These are phyloP conservation scores for Sinhomidia bicolor DNA, from an alignment of 2,888 invertebrate genomes.

Conservation along the genomic window DNA sequence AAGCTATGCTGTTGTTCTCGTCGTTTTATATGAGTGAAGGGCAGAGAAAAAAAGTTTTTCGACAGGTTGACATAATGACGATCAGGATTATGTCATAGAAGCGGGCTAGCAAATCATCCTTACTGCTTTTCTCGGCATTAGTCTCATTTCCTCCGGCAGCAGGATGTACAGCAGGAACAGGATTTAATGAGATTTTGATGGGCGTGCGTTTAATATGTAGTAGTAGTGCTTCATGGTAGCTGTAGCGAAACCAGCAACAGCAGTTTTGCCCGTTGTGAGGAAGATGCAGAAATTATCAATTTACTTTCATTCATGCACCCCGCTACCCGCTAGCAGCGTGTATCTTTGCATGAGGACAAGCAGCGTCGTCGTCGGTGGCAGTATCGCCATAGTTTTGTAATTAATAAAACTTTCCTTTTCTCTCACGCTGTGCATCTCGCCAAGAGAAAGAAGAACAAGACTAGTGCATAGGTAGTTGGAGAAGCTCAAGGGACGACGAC, in stretches of 20 bases:
- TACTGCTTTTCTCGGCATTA: not conserved
- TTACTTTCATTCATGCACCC: conserved; percentile 44
- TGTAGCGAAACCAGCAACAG: too few relatives aligned
- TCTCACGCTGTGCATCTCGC: not conserved
- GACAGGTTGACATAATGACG: not conserved
- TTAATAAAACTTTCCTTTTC: conserved; percentile 25
- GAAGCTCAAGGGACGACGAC: too few relatives aligned
- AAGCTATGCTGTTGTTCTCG: not conserved
- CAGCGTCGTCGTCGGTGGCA: too few relatives aligned
- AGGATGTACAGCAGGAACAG: not conserved
- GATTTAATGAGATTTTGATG: conserved; percentile 42
- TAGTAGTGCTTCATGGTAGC: too few relatives aligned
- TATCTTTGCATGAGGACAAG: not conserved
- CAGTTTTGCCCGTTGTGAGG: too few relatives aligned
- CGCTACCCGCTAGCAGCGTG: not conserved
- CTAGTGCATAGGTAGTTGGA: too few relatives aligned
- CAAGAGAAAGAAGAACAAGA: too few relatives aligned
- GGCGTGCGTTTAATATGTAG: not conserved
- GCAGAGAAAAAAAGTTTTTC: not conserved
- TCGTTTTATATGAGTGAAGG: not conserved
- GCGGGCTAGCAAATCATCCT: too few relatives aligned
- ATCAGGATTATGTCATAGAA: too few relatives aligned
- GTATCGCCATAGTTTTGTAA: conserved; percentile 35
- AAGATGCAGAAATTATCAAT: not conserved
- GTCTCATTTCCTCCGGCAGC: too few relatives aligned